These are phyloP conservation scores for Bombus pascuorum DNA, from an alignment of 1,140 invertebrate genomes.

Conservation along the genomic window DNA sequence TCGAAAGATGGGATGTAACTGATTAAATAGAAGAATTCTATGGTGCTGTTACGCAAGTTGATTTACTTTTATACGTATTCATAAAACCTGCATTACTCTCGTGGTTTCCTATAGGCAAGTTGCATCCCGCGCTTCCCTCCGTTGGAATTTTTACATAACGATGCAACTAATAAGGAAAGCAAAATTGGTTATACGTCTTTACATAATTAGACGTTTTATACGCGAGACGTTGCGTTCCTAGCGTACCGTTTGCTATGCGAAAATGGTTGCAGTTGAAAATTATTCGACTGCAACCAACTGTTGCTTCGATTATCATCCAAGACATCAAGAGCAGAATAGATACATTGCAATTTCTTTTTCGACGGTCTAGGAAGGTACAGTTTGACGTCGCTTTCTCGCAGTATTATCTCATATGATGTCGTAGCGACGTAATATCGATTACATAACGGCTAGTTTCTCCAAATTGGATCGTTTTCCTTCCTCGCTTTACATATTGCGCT, in stretches of 20 bases:
- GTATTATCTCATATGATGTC: constrained; percentile 36
- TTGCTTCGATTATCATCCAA: background rate
- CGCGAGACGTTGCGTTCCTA: background rate
- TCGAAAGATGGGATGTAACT: background rate
- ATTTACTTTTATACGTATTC: background rate
- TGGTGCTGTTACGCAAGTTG: background rate
- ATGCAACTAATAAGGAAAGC: background rate
- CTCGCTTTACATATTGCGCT: background rate
- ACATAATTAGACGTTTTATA: constrained; percentile 28
- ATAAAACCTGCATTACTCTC: too few species aligned
- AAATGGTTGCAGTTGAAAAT: too few species aligned
- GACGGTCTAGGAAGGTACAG: background rate
- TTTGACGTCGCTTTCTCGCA: constrained; percentile 41
- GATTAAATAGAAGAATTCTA: background rate
- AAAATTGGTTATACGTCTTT: background rate
- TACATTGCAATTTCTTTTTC: constrained; percentile 11
- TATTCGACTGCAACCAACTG: background rate
- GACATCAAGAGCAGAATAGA: background rate
- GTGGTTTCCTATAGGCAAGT: too few species aligned
- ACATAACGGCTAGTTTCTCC: constrained; percentile 52
- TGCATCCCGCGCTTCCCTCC: too few species aligned
- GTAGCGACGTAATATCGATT: constrained; percentile 39
- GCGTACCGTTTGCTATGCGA: too few species aligned
- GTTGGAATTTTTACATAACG: background rate
- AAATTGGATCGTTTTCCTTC: constrained; percentile 43